Conservation (phyloP, 30 jellyfish, hydroid and myxozoan genomes). For the Hydractinia echinata region DNA sequence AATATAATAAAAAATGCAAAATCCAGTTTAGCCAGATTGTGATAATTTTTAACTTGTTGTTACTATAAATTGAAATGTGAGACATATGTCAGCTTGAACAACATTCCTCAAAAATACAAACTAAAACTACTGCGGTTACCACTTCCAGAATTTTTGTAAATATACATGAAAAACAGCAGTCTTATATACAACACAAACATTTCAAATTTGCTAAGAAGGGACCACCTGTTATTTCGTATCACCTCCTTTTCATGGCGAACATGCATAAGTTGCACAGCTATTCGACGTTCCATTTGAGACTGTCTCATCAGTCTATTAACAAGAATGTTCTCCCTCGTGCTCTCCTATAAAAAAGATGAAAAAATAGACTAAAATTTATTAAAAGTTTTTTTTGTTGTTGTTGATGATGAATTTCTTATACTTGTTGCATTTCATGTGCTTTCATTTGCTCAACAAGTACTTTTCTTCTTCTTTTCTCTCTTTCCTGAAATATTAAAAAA, state of each 20-base stretch:
- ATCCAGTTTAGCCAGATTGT: too few relatives aligned
- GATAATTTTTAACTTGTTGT: too few relatives aligned
- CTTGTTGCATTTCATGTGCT: constrained; percentile 90
- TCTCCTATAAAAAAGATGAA: constrained; percentile 42
- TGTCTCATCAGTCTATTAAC: constrained; percentile 81
- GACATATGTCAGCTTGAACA: too few relatives aligned
- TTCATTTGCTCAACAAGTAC: constrained; percentile 83
- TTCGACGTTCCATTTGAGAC: constrained; percentile 89
- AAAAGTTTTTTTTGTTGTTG: background rate
- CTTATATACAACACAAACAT: background rate
- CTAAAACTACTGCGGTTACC: too few relatives aligned
- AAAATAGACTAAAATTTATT: too few relatives aligned
- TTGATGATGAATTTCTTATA: background rate
- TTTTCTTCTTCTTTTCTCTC: constrained; percentile 91
- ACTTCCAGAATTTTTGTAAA: too few relatives aligned
- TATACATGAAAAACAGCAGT: too few relatives aligned
- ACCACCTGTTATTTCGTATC: constrained; percentile 75
- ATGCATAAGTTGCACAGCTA: constrained; percentile 90
- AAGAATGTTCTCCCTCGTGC: constrained; percentile 80
- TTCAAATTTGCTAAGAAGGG: background rate
- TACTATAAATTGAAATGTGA: too few relatives aligned
- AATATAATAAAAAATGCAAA: too few relatives aligned
- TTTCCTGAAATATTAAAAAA: constrained; percentile 44
- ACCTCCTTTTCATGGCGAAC: constrained; percentile 84
- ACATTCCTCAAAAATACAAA: too few relatives aligned